phyloP scores from a whole-genome alignment of 1,140 invertebrate species.

The Drosophila athabasca region DNA sequence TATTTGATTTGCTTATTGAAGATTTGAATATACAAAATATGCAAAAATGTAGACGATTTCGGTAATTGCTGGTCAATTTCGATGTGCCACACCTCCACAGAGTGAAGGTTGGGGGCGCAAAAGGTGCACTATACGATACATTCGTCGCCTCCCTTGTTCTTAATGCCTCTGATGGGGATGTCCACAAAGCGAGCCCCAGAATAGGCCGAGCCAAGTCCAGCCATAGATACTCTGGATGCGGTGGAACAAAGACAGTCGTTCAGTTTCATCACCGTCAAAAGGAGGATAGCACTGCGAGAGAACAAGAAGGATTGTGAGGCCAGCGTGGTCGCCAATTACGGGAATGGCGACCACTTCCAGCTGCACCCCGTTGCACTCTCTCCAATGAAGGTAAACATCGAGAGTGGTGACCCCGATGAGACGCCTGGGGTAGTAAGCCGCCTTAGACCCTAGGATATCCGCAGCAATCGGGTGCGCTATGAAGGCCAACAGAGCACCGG shows the following conservation, averaged over 20 bases:
- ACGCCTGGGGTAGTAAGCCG: slow-evolving; percentile 93
- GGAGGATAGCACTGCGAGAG: slow-evolving; percentile 95
- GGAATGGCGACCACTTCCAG: slow-evolving; percentile 92
- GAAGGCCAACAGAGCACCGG: slow-evolving; percentile 95
- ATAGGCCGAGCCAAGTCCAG: slow-evolving; percentile 96
- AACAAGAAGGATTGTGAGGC: slow-evolving; percentile 97
- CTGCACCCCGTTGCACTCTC: slow-evolving; percentile 90
- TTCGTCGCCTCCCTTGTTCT: slow-evolving; percentile 89
- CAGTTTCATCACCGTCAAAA: slow-evolving; percentile 88
- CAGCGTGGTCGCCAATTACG: slow-evolving; percentile 98
- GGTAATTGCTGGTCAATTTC: background rate
- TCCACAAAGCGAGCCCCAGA: slow-evolving; percentile 95
- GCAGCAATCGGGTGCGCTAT: slow-evolving; percentile 98
- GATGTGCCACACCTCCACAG: too few relatives aligned
- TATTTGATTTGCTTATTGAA: too few relatives aligned
- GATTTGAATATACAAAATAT: background rate
- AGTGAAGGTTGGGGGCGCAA: slow-evolving; percentile 84
- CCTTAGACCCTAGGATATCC: slow-evolving; percentile 93
- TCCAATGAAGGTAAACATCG: slow-evolving; percentile 97
- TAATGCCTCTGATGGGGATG: slow-evolving; percentile 90
- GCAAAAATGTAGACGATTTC: too few relatives aligned
- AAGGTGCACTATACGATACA: slow-evolving; percentile 95
- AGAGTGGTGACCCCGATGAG: slow-evolving; percentile 97
- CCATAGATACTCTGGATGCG: slow-evolving; percentile 97
- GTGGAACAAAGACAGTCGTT: slow-evolving; percentile 89